Evolutionary conservation across 2,797 vertebrate species (phyloP), one percentile per base, ranked within the genome.

Genomic region (Mormyrops boulengeri): DNA sequence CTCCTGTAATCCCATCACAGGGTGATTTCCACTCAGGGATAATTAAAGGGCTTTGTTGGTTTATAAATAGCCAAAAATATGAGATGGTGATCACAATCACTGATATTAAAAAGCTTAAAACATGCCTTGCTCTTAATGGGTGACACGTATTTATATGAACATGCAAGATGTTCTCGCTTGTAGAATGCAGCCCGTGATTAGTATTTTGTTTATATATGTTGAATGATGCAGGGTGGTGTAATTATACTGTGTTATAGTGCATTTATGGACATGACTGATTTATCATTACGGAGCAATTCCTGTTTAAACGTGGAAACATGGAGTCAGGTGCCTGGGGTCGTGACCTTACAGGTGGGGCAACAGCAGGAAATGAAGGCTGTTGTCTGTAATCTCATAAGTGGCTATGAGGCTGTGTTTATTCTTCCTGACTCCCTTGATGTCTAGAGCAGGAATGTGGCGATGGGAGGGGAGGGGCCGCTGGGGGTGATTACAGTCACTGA

Each of bases 401-500:
- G 57, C 26, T 38, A 50, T 85, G 41, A 86, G 88, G 62, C 19
- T 50, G 38, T n/a, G 55, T 69, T 55, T 86, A 87, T 73, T 38
- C 14, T 86, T 47, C 66, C 82, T 53, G 22, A 38, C 53, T 38
- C 50, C 84, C 62, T 69, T 73, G 89, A 87, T 89, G 84, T 87
- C 34, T 73, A 26, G 49, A 66, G 41, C 22, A 19, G 12, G 47
- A 22, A 26, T 12, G 38, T 1, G 6, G 80, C 0, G 47, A 84
- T 47, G 82, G 82, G 14, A 5, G 4, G 38, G 62, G 62, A 11
- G 82, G 14, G 47, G 19, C 41, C 44, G 22, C 3, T 49, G 47
- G 77, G 38, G 38, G 52, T 90, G 85, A 90, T 89, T 57, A 80
- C 60, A 89, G 66, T 73, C 90, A 86, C 85, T 77, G 60, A 57